These are phyloP conservation scores for Conopomorpha cramerella DNA, from an alignment of 1,140 invertebrate species.

Conservation along the genomic window DNA sequence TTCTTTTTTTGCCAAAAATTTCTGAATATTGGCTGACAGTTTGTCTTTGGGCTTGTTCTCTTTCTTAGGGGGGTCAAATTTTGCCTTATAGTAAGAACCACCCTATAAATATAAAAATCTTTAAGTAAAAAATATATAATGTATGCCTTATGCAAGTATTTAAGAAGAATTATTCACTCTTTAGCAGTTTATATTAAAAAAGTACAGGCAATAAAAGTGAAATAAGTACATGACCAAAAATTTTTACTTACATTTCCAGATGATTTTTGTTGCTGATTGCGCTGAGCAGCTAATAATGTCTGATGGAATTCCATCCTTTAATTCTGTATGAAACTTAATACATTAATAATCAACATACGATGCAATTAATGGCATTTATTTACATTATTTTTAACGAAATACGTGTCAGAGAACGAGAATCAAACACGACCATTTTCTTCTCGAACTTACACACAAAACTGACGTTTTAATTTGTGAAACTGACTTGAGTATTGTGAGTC, in stretches of 20 bases:
- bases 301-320: constrained; percentile 44
- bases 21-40: constrained; percentile 78
- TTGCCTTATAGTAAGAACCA: constrained; percentile 69
- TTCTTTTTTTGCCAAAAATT: constrained; percentile 80
- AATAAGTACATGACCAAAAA: no score
- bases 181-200: constrained; percentile 1
- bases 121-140: constrained; percentile 18
- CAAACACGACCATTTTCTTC: no score
- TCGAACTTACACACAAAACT: no score
- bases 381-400: constrained; percentile 37
- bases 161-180: constrained; percentile 2
- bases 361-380: constrained; percentile 25
- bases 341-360: constrained; percentile 9
- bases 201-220: constrained; percentile 1
- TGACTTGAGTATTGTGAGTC: no score
- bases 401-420: no score
- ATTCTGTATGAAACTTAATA: constrained; percentile 6
- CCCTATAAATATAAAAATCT: constrained; percentile 21
- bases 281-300: constrained; percentile 45
- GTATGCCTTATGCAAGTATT: neutral
- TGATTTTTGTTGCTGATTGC: constrained; percentile 57
- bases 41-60: constrained; percentile 68
- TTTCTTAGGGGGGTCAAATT: constrained; percentile 83
- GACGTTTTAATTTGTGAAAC: no score
- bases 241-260: no score